Evolutionary conservation across 2,797 vertebrate genomes (phyloP).

Genomic region (Antennarius maculatus): DNA sequence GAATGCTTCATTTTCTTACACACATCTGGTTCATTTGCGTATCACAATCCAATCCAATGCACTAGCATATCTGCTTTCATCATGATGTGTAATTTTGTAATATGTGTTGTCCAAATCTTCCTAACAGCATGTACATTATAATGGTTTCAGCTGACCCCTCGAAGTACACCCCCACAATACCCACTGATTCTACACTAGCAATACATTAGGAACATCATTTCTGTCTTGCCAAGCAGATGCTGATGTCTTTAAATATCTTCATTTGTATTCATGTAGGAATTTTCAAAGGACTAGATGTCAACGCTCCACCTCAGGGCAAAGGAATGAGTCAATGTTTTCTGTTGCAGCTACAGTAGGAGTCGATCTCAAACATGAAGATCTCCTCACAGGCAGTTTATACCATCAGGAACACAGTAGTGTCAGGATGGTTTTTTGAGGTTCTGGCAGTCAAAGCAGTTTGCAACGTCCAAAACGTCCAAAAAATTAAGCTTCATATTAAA

Average conservation of each 20-base stretch:
- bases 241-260: constrained; percentile 75
- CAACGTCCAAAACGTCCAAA: constrained; percentile 25
- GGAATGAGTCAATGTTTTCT: constrained; percentile 73
- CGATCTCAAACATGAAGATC: constrained; percentile 51
- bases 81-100: constrained; percentile 32
- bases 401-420: constrained; percentile 50
- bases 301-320: constrained; percentile 66
- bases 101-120: constrained; percentile 28
- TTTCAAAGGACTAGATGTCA: constrained; percentile 70
- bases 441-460: constrained; percentile 58
- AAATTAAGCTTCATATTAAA: neutral
- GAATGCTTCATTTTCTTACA: constrained; percentile 35
- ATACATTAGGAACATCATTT: constrained; percentile 58
- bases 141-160: constrained; percentile 56
- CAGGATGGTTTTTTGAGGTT: constrained; percentile 15
- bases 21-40: constrained; percentile 20
- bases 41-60: constrained; percentile 19
- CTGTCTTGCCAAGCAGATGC: constrained; percentile 55
- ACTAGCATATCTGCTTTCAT: constrained; percentile 17
- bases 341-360: constrained; percentile 66
- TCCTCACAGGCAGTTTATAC: constrained; percentile 57
- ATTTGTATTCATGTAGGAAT: constrained; percentile 77
- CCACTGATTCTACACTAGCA: constrained; percentile 55
- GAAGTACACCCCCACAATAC: constrained; percentile 56
- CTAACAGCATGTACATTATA: constrained; percentile 45